Base-by-base conservation (phyloP, 2,888 invertebrate genomes). In the Tinea semifulvella region DNA sequence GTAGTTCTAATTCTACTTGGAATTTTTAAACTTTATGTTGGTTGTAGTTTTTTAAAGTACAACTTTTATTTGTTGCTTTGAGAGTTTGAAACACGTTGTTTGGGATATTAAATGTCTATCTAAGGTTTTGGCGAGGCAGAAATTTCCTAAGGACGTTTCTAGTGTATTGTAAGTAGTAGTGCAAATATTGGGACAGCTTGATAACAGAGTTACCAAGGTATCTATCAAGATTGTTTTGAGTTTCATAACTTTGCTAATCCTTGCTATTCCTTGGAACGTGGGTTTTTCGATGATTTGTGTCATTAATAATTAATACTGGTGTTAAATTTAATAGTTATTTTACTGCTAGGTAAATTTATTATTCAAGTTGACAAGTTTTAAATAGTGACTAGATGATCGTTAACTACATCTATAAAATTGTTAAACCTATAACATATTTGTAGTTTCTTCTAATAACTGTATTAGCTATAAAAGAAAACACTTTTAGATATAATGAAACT, bases 121-220 rank as follows among this genome's bases (percentile, higher is more conserved):
- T 22, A 22, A 8, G 6, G 22, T 22, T 22, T 7, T 5, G 22
- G 10, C 7, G 31, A 14, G 31, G 49, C 53, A 54, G 60, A 63
- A 60, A 60, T 57, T 58, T 61, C 61, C 58, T 64, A 68, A 73
- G 72, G 69, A 65, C 40, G 40, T 22, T 6, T 36, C 3, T 36
- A 36, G 18, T 35, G 14, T 36, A 36, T 16, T 36, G 36, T 36
- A 36, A 36, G 36, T 40, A 40, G 20, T 40, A 22, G 22, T 47
- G 56, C 54, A 63, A 71, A 71, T 68, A 68, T 69, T 72, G 61
- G 61, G 57, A 57, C 50, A 50, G 42, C 49, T 48, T 60, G 71
- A 71, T 71, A 69, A 63, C 64, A 18, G 36, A 16, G 16, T 36
- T 36, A 14, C 36, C 36, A 36, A 36, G 36, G 36, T 36, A 18